These are phyloP conservation scores for Schizothorax lantsangensis DNA, from an alignment of 2,797 vertebrate genomes.

Conservation along the genomic window DNA sequence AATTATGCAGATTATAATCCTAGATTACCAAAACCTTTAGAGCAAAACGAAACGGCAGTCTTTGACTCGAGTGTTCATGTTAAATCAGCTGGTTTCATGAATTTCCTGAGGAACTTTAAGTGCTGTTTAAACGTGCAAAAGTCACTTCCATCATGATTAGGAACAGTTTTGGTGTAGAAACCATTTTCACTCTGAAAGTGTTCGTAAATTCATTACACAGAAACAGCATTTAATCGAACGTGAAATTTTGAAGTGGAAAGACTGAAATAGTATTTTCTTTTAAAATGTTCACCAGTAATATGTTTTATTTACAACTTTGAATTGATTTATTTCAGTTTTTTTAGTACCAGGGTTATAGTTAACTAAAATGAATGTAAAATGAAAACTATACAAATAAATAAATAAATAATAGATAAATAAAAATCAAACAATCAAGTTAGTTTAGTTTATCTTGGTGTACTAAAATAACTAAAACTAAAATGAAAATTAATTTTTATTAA, in stretches of 20 bases:
- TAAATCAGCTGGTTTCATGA: not conserved
- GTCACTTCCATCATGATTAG: not conserved
- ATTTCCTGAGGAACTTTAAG: not conserved
- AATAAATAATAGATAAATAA: not conserved
- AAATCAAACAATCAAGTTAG: too few relatives aligned
- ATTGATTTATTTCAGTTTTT: not conserved
- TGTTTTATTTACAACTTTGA: not conserved
- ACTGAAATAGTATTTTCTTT: not conserved
- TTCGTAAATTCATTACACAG: not conserved
- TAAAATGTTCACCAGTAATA: not conserved
- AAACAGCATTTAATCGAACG: not conserved
- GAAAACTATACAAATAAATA: not conserved
- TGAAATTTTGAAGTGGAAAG: not conserved
- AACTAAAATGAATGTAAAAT: not conserved
- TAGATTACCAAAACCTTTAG: not conserved
- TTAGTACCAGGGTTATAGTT: not conserved
- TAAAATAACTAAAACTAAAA: not conserved
- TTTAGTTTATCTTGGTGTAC: not conserved
- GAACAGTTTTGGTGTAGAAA: not conserved
- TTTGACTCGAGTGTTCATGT: not conserved
- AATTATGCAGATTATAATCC: conserved; percentile 16
- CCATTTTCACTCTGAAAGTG: too few relatives aligned
- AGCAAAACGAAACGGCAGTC: not conserved
- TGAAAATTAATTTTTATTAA: not conserved
- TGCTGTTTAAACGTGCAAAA: not conserved